phyloP scores from a whole-genome alignment of 2,888 invertebrate genomes.

The Hofmannophila pseudospretella region DNA sequence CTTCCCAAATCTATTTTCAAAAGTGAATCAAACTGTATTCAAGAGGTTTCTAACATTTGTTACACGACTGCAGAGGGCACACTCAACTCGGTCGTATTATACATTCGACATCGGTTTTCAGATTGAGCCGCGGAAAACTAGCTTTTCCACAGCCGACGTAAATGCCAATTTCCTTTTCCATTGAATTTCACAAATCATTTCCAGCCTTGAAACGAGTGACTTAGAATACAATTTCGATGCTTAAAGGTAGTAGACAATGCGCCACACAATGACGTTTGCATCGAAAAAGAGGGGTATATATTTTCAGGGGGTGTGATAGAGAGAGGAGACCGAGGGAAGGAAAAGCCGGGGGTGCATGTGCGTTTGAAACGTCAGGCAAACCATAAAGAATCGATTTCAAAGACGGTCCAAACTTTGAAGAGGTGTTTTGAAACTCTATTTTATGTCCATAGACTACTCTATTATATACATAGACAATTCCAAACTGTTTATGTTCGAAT shows the following conservation, averaged over 20 bases:
- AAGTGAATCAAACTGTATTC: constrained; percentile 10
- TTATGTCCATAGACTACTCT: no score
- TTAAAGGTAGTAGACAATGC: constrained; percentile 56
- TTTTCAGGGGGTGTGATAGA: constrained; percentile 31
- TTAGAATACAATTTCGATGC: constrained; percentile 35
- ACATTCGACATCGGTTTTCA: constrained; percentile 63
- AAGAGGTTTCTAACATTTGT: constrained; percentile 8
- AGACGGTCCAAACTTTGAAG: constrained; percentile 35
- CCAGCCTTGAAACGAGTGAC: constrained; percentile 24
- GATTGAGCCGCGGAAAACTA: constrained; percentile 71
- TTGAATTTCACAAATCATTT: constrained; percentile 21
- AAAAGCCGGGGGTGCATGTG: constrained; percentile 58
- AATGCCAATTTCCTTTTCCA: constrained; percentile 71
- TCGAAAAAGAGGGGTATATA: constrained; percentile 38
- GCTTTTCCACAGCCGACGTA: constrained; percentile 71
- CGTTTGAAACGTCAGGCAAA: constrained; percentile 47
- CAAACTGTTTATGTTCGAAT: no score
- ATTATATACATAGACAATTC: no score
- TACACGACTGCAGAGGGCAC: constrained; percentile 18
- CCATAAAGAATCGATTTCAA: constrained; percentile 69
- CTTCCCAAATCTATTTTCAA: constrained; percentile 1
- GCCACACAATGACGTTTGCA: constrained; percentile 75
- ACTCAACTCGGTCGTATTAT: constrained; percentile 35
- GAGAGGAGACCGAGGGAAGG: constrained; percentile 45
- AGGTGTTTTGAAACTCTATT: not conserved